These are phyloP conservation scores for Morpho deidamia DNA, from an alignment of 2,888 invertebrate genomes.

Conservation along the genomic window DNA sequence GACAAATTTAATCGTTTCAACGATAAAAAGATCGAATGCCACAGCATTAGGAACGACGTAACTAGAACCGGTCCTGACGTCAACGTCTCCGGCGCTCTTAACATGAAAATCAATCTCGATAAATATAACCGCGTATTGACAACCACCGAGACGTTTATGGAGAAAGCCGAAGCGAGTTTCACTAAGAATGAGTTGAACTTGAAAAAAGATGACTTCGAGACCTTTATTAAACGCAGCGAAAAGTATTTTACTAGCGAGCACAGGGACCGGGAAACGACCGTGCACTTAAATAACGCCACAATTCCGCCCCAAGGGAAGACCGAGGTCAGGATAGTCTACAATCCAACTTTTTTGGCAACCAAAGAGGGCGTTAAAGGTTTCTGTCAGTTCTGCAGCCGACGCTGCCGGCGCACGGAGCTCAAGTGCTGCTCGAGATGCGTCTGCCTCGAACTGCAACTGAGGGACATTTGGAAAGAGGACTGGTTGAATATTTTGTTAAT, in stretches of 20 bases:
- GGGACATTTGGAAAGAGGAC: constrained; percentile 56
- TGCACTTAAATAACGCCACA: constrained; percentile 42
- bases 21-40: constrained; percentile 65
- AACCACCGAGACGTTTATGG: constrained; percentile 60
- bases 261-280: constrained; percentile 48
- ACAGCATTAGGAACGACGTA: constrained; percentile 63
- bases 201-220: constrained; percentile 56
- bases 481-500: constrained; percentile 64
- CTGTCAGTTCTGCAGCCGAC: constrained; percentile 51
- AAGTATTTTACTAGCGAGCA: constrained; percentile 59
- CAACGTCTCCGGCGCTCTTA: constrained; percentile 58
- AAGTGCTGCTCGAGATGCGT: constrained; percentile 60
- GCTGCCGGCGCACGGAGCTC: constrained; percentile 52
- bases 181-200: constrained; percentile 53
- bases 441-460: constrained; percentile 54
- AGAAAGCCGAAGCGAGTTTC: constrained; percentile 59
- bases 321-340: constrained; percentile 67
- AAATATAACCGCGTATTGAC: constrained; percentile 64
- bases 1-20: constrained; percentile 50
- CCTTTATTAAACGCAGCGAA: constrained; percentile 68
- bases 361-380: constrained; percentile 41
- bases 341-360: constrained; percentile 61
- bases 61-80: constrained; percentile 56
- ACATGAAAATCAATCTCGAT: constrained; percentile 64
- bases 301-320: constrained; percentile 44